Base-by-base conservation (phyloP, 1,140 invertebrate genomes). In the Papilio aristodemus region DNA sequence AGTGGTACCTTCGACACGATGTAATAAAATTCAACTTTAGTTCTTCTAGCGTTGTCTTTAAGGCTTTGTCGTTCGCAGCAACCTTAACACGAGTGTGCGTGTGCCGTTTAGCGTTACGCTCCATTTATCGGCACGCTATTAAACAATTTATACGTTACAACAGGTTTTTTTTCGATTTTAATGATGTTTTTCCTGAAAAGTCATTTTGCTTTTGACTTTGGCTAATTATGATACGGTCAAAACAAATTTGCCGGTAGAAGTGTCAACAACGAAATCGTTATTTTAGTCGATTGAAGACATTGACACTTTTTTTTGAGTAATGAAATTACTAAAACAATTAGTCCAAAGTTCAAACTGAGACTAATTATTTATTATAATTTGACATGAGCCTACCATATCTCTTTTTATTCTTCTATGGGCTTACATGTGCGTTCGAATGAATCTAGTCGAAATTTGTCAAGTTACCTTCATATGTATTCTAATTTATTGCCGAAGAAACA, bases 91-190 rank as follows among this genome's bases (percentile, higher is more conserved):
- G 36, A 57, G 71, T 67, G 66, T 73, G 70, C 73, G 76, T 78
- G 72, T 76, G 69, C 59, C 72, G 70, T 76, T 72, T 71, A 72
- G 74, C 74, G 75, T 74, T 64, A 70, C 74, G 76, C 72, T 78
- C 76, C 69, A 78, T 78, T 78, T 76, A 72, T 67, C 70, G 57
- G 37, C 46, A 64, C 68, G 69, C 70, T 71, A 76, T 78, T 78
- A 78, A 72, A 75, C 70, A 75, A 46, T 70, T 77, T 72, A 69
- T 64, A 62, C 57, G 67, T 77, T 75, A 73, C 71, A 73, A 71
- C 70, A 75, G 73, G 60, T 74, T 70, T 71, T 71, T 70, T 70
- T 66, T 19, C 19, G 22, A 50, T 50, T 50, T 50, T 50, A 25
- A 22, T 50, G 17, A 22, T 54, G 19, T 54, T 54, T 54, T 54